Percentiles rank a stretch among this genome's conserved stretches.
Conservation (phyloP, 1,140 invertebrate species). For the Ooceraea biroi region DNA sequence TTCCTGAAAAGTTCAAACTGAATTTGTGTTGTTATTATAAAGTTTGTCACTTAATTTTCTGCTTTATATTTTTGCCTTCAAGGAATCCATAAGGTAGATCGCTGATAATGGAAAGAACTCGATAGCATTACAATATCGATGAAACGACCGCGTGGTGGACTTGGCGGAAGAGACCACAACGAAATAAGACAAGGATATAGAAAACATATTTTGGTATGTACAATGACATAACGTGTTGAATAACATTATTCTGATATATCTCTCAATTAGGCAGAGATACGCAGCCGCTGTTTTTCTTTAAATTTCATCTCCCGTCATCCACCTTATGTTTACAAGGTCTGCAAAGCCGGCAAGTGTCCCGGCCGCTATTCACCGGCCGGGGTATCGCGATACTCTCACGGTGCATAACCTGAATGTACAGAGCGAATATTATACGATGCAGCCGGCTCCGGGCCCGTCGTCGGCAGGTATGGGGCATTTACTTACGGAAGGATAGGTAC, state of each 20-base stretch:
- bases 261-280: conserved; percentile 1
- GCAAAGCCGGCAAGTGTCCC: conserved; percentile 48
- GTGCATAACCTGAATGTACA: conserved; percentile 64
- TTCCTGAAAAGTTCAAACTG: too few relatives aligned
- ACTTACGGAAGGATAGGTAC: conserved; percentile 76
- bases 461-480: conserved; percentile 79
- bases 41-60: too few relatives aligned
- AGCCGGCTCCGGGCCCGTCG: conserved; percentile 63
- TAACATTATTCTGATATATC: too few relatives aligned
- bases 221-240: too few relatives aligned
- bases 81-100: too few relatives aligned
- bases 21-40: too few relatives aligned
- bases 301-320: conserved; percentile 46
- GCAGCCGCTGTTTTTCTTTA: neutral
- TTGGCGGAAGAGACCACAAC: too few relatives aligned
- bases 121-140: too few relatives aligned
- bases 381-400: conserved; percentile 61
- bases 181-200: neutral
- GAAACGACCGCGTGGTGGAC: too few relatives aligned
- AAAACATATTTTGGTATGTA: too few relatives aligned
- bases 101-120: too few relatives aligned
- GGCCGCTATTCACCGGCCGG: conserved; percentile 48
- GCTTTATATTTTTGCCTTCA: too few relatives aligned
- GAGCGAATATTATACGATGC: conserved; percentile 64
- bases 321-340: conserved; percentile 55